A percentile compares a stretch with the other conserved stretches of the same genome.
These are phyloP conservation scores for Albula glossodonta DNA, from an alignment of 2,113 vertebrate species.

Conservation along the genomic window DNA sequence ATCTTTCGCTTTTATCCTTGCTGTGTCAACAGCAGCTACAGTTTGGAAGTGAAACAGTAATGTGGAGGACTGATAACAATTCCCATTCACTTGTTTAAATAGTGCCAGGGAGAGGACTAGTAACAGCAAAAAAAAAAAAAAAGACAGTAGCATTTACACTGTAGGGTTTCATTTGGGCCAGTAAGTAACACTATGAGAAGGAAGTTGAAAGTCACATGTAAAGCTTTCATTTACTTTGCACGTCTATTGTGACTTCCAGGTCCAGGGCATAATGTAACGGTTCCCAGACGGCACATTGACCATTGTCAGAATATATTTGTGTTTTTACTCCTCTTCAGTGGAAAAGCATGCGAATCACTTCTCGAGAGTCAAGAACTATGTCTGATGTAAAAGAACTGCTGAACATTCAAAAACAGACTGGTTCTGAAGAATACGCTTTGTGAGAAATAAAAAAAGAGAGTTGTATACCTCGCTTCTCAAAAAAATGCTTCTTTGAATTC, in stretches of 20 bases:
- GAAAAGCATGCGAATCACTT: too few relatives aligned
- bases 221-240: not conserved
- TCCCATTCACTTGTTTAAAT: conserved; percentile 22
- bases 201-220: not conserved
- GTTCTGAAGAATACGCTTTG: not conserved
- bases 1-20: conserved; percentile 63
- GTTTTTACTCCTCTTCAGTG: not conserved
- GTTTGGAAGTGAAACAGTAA: conserved; percentile 50
- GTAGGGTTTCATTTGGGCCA: not conserved
- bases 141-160: not conserved
- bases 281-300: not conserved
- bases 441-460: not conserved
- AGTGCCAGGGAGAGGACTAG: conserved; percentile 8
- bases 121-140: not conserved
- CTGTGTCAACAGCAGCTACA: conserved; percentile 62
- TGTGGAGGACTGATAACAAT: conserved; percentile 27
- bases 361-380: not conserved
- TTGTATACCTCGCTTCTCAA: not conserved
- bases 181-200: not conserved
- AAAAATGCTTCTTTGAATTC: conserved; percentile 7
- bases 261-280: not conserved
- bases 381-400: not conserved
- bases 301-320: not conserved
- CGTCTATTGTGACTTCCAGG: not conserved
- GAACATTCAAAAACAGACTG: not conserved